These are phyloP conservation scores for Kryptolebias marmoratus DNA, from an alignment of 2,113 vertebrate species.

Conservation along the genomic window DNA sequence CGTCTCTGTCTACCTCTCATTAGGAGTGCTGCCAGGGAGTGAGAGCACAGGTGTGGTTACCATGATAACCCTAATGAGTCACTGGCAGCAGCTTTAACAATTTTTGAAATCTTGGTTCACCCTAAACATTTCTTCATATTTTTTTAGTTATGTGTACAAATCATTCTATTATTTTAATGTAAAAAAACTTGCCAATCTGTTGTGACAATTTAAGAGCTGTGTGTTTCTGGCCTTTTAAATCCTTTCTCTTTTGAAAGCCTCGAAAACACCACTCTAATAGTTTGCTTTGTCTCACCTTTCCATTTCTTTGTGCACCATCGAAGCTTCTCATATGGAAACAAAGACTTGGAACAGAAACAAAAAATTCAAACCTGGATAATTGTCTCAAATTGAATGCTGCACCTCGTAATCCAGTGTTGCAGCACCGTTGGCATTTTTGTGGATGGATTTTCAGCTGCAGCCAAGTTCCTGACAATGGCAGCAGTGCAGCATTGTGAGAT, in stretches of 20 bases:
- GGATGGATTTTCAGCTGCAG: conserved; percentile 19
- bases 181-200: neutral
- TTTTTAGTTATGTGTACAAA: no score
- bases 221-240: conserved; percentile 7
- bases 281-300: conserved; percentile 19
- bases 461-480: conserved; percentile 29
- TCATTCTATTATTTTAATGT: no score
- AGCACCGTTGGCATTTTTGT: conserved; percentile 28
- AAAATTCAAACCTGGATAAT: conserved; percentile 28
- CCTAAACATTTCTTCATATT: no score
- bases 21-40: no score
- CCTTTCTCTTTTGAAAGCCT: conserved; percentile 12
- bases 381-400: conserved; percentile 28
- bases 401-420: conserved; percentile 14
- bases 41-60: no score
- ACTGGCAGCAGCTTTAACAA: no score
- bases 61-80: no score
- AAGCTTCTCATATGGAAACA: conserved; percentile 28
- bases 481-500: conserved; percentile 25
- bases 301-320: conserved; percentile 9
- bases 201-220: conserved; percentile 2
- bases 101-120: no score
- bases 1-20: no score
- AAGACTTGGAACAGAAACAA: conserved; percentile 31
- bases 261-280: neutral